phyloP scores from a whole-genome alignment of 2,797 vertebrate species.

The Chelidonichthys spinosus region DNA sequence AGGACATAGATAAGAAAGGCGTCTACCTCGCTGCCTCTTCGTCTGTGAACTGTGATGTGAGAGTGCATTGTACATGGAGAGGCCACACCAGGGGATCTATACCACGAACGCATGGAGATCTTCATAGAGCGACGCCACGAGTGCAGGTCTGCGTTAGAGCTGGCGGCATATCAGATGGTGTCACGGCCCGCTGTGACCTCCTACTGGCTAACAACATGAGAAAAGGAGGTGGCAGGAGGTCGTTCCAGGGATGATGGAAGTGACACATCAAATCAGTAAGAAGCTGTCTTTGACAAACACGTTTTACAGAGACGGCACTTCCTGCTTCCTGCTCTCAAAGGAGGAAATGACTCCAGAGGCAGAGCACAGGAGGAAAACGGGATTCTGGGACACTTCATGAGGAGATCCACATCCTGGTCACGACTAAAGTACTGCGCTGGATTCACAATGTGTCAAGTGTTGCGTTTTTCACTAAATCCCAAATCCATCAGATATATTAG shows the following conservation, averaged over 20 bases:
- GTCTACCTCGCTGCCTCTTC: conserved; percentile 23
- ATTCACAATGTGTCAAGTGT: neutral
- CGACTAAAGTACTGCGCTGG: neutral
- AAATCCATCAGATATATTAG: too few species aligned
- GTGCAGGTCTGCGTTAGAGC: conserved; percentile 44
- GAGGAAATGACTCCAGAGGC: neutral
- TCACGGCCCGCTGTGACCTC: conserved; percentile 1
- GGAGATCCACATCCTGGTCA: too few species aligned
- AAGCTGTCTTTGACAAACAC: neutral
- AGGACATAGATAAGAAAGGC: conserved; percentile 16
- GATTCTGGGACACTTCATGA: neutral
- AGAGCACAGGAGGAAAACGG: neutral
- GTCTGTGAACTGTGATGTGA: conserved; percentile 37
- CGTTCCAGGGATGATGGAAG: conserved; percentile 7
- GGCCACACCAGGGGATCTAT: conserved; percentile 45
- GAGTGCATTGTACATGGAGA: conserved; percentile 56
- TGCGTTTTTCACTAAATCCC: too few species aligned
- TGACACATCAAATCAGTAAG: neutral
- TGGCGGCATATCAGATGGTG: conserved; percentile 11
- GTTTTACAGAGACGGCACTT: neutral
- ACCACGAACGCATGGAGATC: conserved; percentile 25
- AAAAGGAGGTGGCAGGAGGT: conserved; percentile 13
- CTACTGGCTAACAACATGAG: conserved; percentile 1
- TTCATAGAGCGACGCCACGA: conserved; percentile 52
- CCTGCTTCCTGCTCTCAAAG: neutral